phyloP scores from a whole-genome alignment of 2,113 vertebrate species.

The Donacobius atricapilla region DNA sequence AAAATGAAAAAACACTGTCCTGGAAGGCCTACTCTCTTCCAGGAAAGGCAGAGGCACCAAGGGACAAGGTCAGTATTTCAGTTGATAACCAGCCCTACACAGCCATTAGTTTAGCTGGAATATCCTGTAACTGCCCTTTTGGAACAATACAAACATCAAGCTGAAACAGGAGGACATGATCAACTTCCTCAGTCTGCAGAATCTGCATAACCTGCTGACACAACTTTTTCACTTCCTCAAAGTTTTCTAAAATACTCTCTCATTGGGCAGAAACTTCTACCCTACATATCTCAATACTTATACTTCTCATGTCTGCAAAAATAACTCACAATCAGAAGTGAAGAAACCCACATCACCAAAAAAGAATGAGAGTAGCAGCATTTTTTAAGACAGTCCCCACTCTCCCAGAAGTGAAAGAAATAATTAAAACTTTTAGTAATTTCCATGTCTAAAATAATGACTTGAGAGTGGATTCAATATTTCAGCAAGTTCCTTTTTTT shows the following conservation, averaged over 20 bases:
- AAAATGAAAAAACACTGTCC: neutral
- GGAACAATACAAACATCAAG: neutral
- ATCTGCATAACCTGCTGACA: neutral
- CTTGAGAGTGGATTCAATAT: neutral
- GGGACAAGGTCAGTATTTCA: neutral
- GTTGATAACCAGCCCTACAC: neutral
- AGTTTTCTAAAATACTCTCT: neutral
- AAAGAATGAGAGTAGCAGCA: neutral
- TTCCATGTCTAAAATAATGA: neutral
- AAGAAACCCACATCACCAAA: neutral
- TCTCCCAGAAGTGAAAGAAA: neutral
- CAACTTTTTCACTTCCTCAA: neutral
- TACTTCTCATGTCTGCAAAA: neutral
- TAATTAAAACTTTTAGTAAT: neutral
- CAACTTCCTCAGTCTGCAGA: neutral
- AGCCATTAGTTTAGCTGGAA: neutral
- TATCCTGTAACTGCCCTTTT: neutral
- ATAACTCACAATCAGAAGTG: neutral
- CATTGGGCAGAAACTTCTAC: neutral
- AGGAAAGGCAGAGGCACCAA: neutral
- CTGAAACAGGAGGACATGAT: neutral
- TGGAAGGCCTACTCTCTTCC: neutral
- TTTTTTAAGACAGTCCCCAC: neutral
- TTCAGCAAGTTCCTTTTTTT: neutral
- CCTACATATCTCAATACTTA: neutral